Conservation (phyloP, 2,113 vertebrate species). For the Recurvirostra avosetta region DNA sequence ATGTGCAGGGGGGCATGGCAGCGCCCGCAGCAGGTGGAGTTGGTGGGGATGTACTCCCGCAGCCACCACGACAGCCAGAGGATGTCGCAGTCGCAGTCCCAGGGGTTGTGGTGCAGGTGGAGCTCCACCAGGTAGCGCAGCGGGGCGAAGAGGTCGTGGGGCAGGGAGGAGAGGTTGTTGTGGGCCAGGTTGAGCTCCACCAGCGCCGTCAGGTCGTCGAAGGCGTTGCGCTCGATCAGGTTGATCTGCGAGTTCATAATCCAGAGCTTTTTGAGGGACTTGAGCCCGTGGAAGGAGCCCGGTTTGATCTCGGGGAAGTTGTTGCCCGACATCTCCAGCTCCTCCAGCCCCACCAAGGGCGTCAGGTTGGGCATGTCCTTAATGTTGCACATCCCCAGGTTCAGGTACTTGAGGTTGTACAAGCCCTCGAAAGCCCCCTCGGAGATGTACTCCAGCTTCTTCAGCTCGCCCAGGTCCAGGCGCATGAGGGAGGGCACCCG, state of each 20-base stretch:
- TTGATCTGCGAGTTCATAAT: constrained; percentile 97
- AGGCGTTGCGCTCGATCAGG: constrained; percentile 93
- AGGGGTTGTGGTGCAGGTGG: constrained; percentile 97
- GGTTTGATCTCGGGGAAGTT: constrained; percentile 92
- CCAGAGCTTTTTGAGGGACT: constrained; percentile 94
- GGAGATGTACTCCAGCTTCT: constrained; percentile 95
- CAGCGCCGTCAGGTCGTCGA: constrained; percentile 92
- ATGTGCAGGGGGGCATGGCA: constrained; percentile 91
- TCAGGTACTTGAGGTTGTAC: constrained; percentile 97
- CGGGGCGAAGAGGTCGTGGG: constrained; percentile 95
- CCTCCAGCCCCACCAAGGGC: constrained; percentile 90
- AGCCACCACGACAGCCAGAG: constrained; percentile 98
- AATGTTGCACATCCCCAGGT: constrained; percentile 96
- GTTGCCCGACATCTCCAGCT: constrained; percentile 97
- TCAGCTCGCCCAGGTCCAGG: constrained; percentile 94
- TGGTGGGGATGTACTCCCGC: constrained; percentile 95
- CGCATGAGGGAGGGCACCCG: constrained; percentile 96
- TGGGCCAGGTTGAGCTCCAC: constrained; percentile 98
- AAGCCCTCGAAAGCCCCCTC: constrained; percentile 96
- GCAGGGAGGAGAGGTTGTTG: constrained; percentile 95
- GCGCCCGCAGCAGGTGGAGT: constrained; percentile 96
- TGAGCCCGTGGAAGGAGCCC: constrained; percentile 89
- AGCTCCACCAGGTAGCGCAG: constrained; percentile 94
- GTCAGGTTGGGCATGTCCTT: constrained; percentile 92
- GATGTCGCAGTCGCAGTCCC: constrained; percentile 96